These are phyloP conservation scores for Apostichopus californicus DNA, from an alignment of 35 echinoderm and acorn worm species.

Conservation along the genomic window DNA sequence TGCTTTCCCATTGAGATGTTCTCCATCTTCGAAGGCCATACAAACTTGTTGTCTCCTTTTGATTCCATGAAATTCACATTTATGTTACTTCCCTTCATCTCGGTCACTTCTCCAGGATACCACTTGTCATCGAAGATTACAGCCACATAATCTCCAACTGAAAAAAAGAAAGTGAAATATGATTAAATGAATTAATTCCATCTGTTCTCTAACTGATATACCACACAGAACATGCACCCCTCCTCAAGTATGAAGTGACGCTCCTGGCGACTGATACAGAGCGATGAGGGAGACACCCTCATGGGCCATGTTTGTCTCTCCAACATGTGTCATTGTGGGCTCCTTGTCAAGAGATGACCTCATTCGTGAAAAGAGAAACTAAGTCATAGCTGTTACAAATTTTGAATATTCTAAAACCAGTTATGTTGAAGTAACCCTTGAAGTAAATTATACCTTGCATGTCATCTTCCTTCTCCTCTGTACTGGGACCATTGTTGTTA, in stretches of 20 bases:
- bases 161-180: slow-evolving; percentile 2
- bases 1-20: background rate
- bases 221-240: background rate
- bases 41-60: slow-evolving; percentile 1
- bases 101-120: slow-evolving; percentile 35
- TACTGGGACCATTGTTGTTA: background rate
- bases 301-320: too few relatives aligned
- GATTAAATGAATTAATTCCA: background rate
- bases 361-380: slow-evolving; percentile 14
- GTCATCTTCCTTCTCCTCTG: background rate
- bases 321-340: too few relatives aligned
- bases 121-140: slow-evolving; percentile 23
- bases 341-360: too few relatives aligned
- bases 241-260: too few relatives aligned
- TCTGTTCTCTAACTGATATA: slow-evolving; percentile 7
- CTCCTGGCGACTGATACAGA: too few relatives aligned
- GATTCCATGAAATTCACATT: background rate
- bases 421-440: background rate
- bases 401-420: slow-evolving; percentile 3
- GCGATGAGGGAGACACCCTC: too few relatives aligned
- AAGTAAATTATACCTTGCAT: background rate
- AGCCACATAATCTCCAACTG: slow-evolving; percentile 30
- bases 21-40: background rate
- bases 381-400: slow-evolving; percentile 13
- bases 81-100: background rate